A percentile compares a stretch with the other conserved stretches of the same genome.
These are phyloP conservation scores for Pelusios castaneus DNA, from an alignment of 2,113 vertebrate genomes.

Conservation along the genomic window DNA sequence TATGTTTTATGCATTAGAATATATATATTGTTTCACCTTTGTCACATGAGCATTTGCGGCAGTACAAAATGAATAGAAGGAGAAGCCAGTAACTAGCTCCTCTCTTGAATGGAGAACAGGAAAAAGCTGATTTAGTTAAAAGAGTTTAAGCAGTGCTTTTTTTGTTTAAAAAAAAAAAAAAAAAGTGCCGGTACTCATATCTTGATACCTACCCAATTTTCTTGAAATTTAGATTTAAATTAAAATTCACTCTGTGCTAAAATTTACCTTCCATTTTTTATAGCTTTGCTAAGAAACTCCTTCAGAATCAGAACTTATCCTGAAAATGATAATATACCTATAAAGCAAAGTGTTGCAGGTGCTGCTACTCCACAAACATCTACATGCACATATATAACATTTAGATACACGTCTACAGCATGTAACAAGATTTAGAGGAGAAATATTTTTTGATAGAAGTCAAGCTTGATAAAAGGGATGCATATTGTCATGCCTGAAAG, in stretches of 20 bases:
- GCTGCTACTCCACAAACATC: neutral
- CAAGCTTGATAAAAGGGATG: constrained; percentile 51
- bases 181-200: too few species aligned
- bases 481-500: constrained; percentile 62
- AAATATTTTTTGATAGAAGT: constrained; percentile 61
- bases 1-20: neutral
- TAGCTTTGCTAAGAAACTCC: neutral
- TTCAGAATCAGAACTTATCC: neutral
- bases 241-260: neutral
- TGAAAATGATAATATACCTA: neutral
- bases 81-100: neutral
- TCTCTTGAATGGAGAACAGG: neutral
- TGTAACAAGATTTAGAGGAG: neutral
- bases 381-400: rapidly evolving
- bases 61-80: neutral
- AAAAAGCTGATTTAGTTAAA: neutral
- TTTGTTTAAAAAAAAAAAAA: too few species aligned
- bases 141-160: neutral
- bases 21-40: neutral
- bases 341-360: neutral
- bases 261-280: neutral
- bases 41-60: neutral
- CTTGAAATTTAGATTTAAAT: neutral
- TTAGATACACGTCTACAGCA: neutral
- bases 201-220: neutral